A percentile compares a stretch with the other conserved stretches of the same genome.
Evolutionary conservation across 2,888 invertebrate species (phyloP).

Genomic region (Morinoia aosen): DNA sequence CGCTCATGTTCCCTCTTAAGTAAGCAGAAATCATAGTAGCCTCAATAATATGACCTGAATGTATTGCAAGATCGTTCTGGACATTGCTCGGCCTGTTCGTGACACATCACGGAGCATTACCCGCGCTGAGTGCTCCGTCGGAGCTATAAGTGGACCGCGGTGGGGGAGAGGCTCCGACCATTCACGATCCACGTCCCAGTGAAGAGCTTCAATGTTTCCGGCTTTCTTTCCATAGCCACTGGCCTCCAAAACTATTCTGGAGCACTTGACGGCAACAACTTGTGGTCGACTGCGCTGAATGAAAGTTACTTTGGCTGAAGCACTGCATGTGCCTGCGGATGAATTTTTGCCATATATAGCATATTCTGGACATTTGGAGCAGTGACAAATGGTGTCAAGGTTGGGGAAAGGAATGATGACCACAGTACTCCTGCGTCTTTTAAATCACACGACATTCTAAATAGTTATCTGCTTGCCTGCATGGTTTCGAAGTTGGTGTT

Average conservation of each 20-base stretch:
- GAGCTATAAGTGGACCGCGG: not conserved
- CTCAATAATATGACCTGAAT: conserved; percentile 12
- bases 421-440: not conserved
- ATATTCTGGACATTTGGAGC: not conserved
- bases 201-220: not conserved
- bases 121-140: not conserved
- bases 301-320: not conserved
- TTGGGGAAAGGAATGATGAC: not conserved
- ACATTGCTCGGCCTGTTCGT: not conserved
- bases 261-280: not conserved
- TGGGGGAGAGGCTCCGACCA: not conserved
- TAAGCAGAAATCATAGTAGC: not conserved
- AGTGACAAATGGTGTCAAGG: not conserved
- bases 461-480: not conserved
- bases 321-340: not conserved
- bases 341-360: not conserved
- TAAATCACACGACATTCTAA: not conserved
- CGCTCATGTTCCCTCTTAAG: not conserved
- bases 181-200: not conserved
- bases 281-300: not conserved
- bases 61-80: not conserved
- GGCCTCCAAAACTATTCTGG: conserved; percentile 3
- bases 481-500: not conserved
- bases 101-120: not conserved
- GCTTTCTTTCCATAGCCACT: not conserved